A percentile compares a stretch with the other conserved stretches of the same genome.
Conservation (phyloP, 1,140 invertebrate genomes). For the Pararge aegeria region DNA sequence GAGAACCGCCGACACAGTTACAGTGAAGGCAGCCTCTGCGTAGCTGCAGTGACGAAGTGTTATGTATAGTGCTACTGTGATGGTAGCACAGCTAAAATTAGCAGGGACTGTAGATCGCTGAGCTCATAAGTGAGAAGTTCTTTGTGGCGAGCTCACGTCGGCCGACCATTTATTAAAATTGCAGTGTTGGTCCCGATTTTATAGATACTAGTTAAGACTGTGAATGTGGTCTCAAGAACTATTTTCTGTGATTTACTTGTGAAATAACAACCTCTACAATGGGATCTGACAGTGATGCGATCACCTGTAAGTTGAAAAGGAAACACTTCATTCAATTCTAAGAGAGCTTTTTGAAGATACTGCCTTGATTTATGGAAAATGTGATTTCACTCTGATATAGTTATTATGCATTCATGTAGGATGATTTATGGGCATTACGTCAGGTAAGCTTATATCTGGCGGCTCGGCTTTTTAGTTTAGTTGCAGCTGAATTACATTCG, state of each 20-base stretch:
- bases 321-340: not conserved
- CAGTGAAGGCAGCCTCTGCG: not conserved
- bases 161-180: slow-evolving; percentile 6
- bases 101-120: slow-evolving; percentile 38
- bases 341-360: not conserved
- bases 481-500: slow-evolving; percentile 1
- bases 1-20: not conserved
- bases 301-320: slow-evolving; percentile 49
- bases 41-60: slow-evolving; percentile 1
- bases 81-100: slow-evolving; percentile 56
- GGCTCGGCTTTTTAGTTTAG: not conserved
- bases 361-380: not conserved
- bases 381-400: not conserved
- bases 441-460: slow-evolving; percentile 6
- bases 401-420: not conserved
- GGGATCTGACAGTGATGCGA: slow-evolving; percentile 41
- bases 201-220: slow-evolving; percentile 2
- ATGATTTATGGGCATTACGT: slow-evolving; percentile 5
- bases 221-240: slow-evolving; percentile 1
- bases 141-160: slow-evolving; percentile 51
- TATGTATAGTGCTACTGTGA: slow-evolving; percentile 16
- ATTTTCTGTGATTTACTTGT: slow-evolving; percentile 25
- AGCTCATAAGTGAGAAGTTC: slow-evolving; percentile 51
- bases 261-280: slow-evolving; percentile 34
- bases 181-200: not conserved